A percentile compares a stretch with the other conserved stretches of the same genome.
phyloP scores from a whole-genome alignment of 2,888 invertebrate genomes.

The Scaptomyza polygonia region DNA sequence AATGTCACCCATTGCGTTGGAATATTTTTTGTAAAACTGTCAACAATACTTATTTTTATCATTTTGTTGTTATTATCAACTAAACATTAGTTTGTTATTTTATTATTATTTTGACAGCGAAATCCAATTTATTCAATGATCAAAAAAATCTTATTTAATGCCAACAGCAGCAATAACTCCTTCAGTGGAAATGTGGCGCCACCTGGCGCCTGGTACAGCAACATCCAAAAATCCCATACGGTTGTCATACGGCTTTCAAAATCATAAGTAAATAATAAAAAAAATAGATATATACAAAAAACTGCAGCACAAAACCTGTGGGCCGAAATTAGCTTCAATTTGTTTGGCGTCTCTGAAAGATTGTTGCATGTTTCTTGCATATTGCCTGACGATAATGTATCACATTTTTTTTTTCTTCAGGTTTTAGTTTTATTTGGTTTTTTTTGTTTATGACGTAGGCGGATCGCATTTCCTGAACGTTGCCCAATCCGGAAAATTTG shows the following conservation, averaged over 20 bases:
- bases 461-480: constrained; percentile 58
- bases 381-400: constrained; percentile 56
- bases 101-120: not conserved
- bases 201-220: constrained; percentile 14
- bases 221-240: constrained; percentile 15
- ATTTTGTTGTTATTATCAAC: not conserved
- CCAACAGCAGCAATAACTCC: constrained; percentile 8
- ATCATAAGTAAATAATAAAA: not conserved
- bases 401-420: constrained; percentile 9
- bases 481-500: constrained; percentile 60
- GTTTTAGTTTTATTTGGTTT: too few species aligned
- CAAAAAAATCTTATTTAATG: constrained; percentile 17
- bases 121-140: not conserved
- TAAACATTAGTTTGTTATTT: not conserved
- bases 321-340: constrained; percentile 39
- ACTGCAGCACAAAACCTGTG: constrained; percentile 23
- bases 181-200: constrained; percentile 25
- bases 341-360: constrained; percentile 25
- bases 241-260: constrained; percentile 57
- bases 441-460: constrained; percentile 59
- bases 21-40: not conserved
- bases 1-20: not conserved
- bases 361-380: constrained; percentile 35
- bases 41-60: not conserved
- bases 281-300: not conserved